A percentile compares a stretch with the other conserved stretches of the same genome.
Conservation (phyloP, 2,113 vertebrate genomes). For the Lepus americanus region DNA sequence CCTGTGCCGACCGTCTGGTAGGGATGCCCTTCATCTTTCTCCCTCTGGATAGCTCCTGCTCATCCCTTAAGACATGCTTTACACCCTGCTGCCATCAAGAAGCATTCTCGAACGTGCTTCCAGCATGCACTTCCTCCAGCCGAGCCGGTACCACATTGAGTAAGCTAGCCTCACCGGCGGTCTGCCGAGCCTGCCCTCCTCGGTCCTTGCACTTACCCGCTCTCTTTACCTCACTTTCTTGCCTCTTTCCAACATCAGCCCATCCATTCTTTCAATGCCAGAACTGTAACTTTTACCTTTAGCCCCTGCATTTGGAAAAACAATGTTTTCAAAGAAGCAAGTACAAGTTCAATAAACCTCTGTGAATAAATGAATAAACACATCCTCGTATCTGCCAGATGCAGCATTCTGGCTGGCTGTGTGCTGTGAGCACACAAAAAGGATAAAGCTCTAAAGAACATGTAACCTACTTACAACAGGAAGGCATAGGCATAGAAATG, state of each 20-base stretch:
- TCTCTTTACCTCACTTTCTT: constrained; percentile 1
- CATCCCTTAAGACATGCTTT: not conserved
- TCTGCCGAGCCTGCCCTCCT: not conserved
- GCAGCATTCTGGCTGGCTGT: not conserved
- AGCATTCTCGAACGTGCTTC: not conserved
- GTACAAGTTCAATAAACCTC: constrained; percentile 15
- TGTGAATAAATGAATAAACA: not conserved
- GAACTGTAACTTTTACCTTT: not conserved
- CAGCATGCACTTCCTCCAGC: not conserved
- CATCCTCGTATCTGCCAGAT: not conserved
- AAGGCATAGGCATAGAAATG: not conserved
- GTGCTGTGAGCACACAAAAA: not conserved
- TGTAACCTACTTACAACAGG: not conserved
- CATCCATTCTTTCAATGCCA: not conserved
- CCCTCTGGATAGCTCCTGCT: not conserved
- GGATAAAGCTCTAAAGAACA: not conserved
- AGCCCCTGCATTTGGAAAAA: not conserved
- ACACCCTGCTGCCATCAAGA: not conserved
- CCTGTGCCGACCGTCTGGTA: not conserved
- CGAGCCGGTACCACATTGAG: not conserved
- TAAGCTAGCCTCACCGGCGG: not conserved
- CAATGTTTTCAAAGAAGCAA: constrained; percentile 1
- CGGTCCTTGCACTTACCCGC: not conserved
- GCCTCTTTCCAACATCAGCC: not conserved
- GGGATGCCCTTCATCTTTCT: not conserved